Percentiles rank a stretch among this genome's conserved stretches.
These are phyloP conservation scores for Trichopria drosophilae DNA, from an alignment of 2,888 invertebrate species.

Conservation along the genomic window DNA sequence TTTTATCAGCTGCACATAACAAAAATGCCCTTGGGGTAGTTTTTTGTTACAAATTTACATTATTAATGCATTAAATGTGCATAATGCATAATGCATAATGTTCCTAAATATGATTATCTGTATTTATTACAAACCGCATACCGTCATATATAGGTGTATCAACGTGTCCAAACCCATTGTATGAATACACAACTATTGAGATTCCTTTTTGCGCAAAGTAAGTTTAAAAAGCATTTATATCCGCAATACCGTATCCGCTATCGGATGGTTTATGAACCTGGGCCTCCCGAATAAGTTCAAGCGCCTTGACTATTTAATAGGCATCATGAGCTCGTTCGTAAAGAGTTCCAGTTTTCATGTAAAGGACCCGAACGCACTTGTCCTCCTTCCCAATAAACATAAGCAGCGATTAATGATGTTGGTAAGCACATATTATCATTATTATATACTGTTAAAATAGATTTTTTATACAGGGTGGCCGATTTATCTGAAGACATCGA, in stretches of 20 bases:
- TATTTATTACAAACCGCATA: not conserved
- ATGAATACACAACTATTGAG: slow-evolving; percentile 5
- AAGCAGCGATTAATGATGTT: not conserved
- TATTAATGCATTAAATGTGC: slow-evolving; percentile 1
- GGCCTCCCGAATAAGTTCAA: not conserved
- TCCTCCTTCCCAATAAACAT: not conserved
- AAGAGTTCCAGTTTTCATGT: not conserved
- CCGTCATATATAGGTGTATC: slow-evolving; percentile 11
- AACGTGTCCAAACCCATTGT: not conserved
- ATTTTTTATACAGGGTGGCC: too few relatives aligned
- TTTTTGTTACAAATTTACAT: slow-evolving; percentile 8
- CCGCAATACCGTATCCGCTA: slow-evolving; percentile 3
- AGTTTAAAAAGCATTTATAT: slow-evolving; percentile 14
- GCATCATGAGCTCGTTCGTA: not conserved
- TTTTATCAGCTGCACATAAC: slow-evolving; percentile 9
- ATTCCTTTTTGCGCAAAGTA: slow-evolving; percentile 1
- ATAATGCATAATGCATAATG: slow-evolving; percentile 15
- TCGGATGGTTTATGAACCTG: not conserved
- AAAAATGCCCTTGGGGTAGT: not conserved
- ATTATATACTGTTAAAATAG: slow-evolving; percentile 1
- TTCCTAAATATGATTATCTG: not conserved
- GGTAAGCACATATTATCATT: slow-evolving; percentile 8
- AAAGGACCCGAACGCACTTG: not conserved
- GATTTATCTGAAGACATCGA: too few relatives aligned
- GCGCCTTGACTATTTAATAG: not conserved